These are phyloP conservation scores for Pseudopodoces humilis DNA, from an alignment of 2,113 vertebrate species.

Conservation along the genomic window DNA sequence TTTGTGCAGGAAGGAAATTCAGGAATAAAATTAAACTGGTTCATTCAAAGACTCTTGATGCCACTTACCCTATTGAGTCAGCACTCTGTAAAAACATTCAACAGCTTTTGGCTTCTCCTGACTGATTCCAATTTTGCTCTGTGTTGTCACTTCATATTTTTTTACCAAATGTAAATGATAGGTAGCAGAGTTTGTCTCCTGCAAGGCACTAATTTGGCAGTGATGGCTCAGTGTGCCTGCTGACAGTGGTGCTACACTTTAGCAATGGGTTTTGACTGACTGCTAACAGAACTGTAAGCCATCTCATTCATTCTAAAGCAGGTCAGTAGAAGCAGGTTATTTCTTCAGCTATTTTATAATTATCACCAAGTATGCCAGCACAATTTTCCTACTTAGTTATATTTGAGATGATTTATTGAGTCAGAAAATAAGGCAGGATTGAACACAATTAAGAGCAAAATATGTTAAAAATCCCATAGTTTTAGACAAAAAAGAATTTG, in stretches of 20 bases:
- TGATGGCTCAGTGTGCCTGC: neutral
- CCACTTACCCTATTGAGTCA: neutral
- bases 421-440: neutral
- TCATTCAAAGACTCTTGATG: neutral
- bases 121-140: neutral
- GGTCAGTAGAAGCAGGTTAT: neutral
- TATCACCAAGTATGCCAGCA: neutral
- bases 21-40: neutral
- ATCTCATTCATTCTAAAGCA: neutral
- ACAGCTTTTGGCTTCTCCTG: neutral
- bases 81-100: neutral
- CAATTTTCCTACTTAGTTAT: neutral
- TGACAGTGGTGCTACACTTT: neutral
- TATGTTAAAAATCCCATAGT: neutral
- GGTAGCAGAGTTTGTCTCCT: neutral
- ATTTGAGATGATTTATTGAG: neutral
- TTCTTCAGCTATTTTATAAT: neutral
- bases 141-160: neutral
- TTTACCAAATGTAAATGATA: neutral
- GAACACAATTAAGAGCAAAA: neutral
- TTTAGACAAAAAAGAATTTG: neutral
- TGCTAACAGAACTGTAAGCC: neutral
- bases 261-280: neutral
- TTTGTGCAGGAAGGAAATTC: neutral
- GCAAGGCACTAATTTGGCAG: neutral